Evolutionary conservation across 2,888 invertebrate genomes (phyloP).

Genomic region (Tenthredo amoena): DNA sequence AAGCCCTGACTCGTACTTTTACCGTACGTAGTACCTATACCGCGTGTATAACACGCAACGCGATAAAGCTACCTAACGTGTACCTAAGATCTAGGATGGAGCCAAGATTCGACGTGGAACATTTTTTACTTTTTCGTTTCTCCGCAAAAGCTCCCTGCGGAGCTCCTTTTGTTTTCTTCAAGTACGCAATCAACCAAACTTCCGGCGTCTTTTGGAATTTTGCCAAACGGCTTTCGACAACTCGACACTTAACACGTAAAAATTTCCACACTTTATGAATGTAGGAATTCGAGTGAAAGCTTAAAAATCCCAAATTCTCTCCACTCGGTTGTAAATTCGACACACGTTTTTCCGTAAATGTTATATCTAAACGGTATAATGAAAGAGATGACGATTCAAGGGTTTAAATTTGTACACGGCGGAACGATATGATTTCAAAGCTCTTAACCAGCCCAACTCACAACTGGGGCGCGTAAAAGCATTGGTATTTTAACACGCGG

Average conservation of each 20-base stretch:
- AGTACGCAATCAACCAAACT: not conserved
- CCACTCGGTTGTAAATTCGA: not conserved
- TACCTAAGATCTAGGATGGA: not conserved
- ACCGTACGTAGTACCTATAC: not conserved
- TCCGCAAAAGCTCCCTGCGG: not conserved
- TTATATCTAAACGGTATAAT: not conserved
- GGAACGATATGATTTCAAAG: not conserved
- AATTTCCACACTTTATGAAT: not conserved
- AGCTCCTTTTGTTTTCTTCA: constrained; percentile 18
- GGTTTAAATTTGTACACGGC: not conserved
- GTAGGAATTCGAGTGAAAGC: not conserved
- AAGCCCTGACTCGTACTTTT: constrained; percentile 6
- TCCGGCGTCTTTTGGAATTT: constrained; percentile 22
- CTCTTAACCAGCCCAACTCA: constrained; percentile 19
- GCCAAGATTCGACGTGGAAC: not conserved
- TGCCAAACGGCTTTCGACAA: not conserved
- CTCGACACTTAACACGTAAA: not conserved
- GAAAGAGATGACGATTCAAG: constrained; percentile 16
- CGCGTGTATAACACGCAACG: constrained; percentile 19
- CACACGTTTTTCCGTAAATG: not conserved
- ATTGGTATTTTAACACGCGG: constrained; percentile 12
- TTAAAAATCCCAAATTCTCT: not conserved
- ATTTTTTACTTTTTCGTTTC: not conserved
- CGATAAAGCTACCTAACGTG: not conserved
- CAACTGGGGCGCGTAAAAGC: constrained; percentile 32